These are phyloP conservation scores for Scopus umbretta DNA, from an alignment of 2,113 vertebrate species.

Conservation along the genomic window DNA sequence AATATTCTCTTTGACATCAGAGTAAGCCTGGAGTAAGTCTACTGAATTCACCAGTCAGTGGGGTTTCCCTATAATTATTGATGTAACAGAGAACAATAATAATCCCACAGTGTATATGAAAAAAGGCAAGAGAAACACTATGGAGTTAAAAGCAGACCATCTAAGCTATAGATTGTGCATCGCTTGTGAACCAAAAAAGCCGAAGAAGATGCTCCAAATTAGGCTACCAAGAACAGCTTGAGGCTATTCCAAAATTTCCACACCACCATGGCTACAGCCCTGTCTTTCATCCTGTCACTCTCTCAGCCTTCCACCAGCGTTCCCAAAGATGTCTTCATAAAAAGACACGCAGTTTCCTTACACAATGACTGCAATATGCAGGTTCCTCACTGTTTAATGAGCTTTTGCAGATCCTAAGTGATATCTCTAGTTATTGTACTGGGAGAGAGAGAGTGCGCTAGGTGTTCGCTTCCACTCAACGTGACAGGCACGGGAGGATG, in stretches of 20 bases:
- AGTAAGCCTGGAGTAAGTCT: not conserved
- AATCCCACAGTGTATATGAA: fast-evolving
- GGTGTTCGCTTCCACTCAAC: not conserved
- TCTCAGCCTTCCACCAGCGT: not conserved
- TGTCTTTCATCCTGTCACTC: not conserved
- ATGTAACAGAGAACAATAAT: not conserved
- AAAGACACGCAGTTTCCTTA: not conserved
- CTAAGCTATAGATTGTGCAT: not conserved
- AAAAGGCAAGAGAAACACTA: not conserved
- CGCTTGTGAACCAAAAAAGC: not conserved
- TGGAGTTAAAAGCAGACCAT: not conserved
- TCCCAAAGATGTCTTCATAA: not conserved
- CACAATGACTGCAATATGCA: not conserved
- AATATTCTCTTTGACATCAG: not conserved
- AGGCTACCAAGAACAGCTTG: not conserved
- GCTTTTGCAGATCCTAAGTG: not conserved
- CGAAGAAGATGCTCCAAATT: not conserved
- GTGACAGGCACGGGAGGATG: not conserved
- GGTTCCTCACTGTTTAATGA: not conserved
- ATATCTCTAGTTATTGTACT: not conserved
- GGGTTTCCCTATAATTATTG: not conserved
- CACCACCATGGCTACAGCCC: not conserved
- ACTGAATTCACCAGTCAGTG: not conserved
- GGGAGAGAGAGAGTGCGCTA: not conserved
- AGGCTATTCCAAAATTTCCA: not conserved